Percentiles rank a stretch among this genome's conserved stretches.
Evolutionary conservation across 2,797 vertebrate species (phyloP).

Genomic region (Hemitrygon akajei): DNA sequence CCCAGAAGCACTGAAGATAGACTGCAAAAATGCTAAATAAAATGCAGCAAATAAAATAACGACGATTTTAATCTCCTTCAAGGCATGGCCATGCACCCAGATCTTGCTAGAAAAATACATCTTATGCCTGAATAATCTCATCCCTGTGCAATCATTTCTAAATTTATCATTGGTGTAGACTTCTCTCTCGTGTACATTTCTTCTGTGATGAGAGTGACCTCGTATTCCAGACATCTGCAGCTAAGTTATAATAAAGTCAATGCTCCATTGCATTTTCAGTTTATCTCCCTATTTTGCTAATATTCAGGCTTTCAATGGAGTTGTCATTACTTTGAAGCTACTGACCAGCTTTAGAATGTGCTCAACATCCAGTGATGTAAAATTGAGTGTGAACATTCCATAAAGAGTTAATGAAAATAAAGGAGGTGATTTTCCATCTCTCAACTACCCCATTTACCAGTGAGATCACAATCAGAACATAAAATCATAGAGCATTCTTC

Average conservation of each 20-base stretch:
- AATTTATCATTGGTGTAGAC: background rate
- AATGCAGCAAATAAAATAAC: background rate
- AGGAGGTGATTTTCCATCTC: background rate
- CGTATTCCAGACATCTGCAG: background rate
- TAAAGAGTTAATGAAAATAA: background rate
- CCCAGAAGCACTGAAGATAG: background rate
- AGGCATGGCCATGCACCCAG: background rate
- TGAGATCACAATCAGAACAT: background rate
- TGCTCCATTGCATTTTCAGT: background rate
- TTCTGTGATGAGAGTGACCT: background rate
- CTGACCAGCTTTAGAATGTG: background rate
- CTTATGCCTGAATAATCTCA: conserved; percentile 14
- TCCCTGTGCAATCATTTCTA: background rate
- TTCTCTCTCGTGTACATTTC: background rate
- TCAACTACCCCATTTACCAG: background rate
- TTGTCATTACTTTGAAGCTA: background rate
- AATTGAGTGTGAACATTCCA: background rate
- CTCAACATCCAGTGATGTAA: background rate
- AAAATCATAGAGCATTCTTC: background rate
- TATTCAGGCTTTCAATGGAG: conserved; percentile 2
- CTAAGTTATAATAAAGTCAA: background rate
- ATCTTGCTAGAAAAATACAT: conserved; percentile 14
- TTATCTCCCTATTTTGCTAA: background rate
- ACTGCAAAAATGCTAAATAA: background rate
- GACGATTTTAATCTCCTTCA: background rate